Evolutionary conservation across 2,113 vertebrate species (phyloP).

Genomic region (Equus przewalskii): DNA sequence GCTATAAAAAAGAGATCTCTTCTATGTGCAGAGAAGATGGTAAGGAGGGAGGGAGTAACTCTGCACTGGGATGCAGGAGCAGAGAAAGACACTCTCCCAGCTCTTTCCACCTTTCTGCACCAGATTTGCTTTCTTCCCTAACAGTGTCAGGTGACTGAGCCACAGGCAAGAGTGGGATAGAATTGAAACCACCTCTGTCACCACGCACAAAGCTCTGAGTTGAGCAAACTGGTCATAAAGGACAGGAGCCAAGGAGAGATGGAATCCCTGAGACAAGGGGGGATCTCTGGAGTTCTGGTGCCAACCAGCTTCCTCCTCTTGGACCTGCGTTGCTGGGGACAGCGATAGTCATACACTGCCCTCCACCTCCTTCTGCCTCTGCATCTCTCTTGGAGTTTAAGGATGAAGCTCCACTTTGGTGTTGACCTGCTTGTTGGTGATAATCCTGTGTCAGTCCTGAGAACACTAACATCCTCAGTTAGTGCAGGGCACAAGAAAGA

Average conservation of each 20-base stretch:
- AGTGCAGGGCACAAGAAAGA: not conserved
- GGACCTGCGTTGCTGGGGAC: not conserved
- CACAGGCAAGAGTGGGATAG: not conserved
- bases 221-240: not conserved
- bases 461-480: not conserved
- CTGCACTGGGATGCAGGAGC: not conserved
- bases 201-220: not conserved
- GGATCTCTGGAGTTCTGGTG: not conserved
- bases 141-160: not conserved
- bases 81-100: not conserved
- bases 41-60: not conserved
- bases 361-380: not conserved
- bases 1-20: not conserved
- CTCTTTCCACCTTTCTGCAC: not conserved
- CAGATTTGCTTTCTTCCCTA: not conserved
- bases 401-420: not conserved
- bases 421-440: not conserved
- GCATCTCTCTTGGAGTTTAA: not conserved
- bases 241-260: not conserved
- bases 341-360: not conserved
- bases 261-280: not conserved
- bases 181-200: not conserved
- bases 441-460: not conserved
- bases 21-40: not conserved
- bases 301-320: not conserved